Evolutionary conservation across 2,797 vertebrate genomes (phyloP).

Genomic region (Onychomys torridus): DNA sequence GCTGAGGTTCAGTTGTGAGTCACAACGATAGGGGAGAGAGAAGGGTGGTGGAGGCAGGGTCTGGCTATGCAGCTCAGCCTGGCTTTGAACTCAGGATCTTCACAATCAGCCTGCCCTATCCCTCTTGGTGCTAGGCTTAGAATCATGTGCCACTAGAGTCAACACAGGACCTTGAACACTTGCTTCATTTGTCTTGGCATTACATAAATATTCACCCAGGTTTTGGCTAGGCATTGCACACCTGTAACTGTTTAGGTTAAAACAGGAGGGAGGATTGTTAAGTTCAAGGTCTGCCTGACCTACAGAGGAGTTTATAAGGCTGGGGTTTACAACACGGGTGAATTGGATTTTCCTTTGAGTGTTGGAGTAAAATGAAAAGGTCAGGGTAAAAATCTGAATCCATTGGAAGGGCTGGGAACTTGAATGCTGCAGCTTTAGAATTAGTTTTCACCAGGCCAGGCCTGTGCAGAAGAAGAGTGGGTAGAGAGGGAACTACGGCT

Average conservation of each 20-base stretch:
- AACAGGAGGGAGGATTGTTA: background rate
- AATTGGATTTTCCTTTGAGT: conserved; percentile 36
- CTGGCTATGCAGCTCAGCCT: background rate
- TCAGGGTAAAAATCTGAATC: conserved; percentile 52
- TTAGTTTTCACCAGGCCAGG: conserved; percentile 10
- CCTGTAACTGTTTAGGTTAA: background rate
- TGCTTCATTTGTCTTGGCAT: background rate
- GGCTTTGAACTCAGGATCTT: background rate
- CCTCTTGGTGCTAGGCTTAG: background rate
- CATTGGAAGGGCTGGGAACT: conserved; percentile 31
- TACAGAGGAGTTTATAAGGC: background rate
- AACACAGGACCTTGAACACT: too few relatives aligned
- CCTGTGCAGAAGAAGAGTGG: conserved; percentile 4
- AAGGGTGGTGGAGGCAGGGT: background rate
- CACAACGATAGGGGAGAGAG: background rate
- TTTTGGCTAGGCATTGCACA: background rate
- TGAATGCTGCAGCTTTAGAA: conserved; percentile 11
- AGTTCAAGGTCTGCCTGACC: background rate
- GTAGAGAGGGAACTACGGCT: background rate
- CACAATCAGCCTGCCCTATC: background rate
- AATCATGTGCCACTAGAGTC: background rate
- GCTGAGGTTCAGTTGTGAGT: background rate
- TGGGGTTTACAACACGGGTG: background rate
- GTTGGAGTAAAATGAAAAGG: conserved; percentile 1
- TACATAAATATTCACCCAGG: too few relatives aligned